phyloP scores from a whole-genome alignment of 2,888 invertebrate genomes.

The Ashinkailepas kermadecensis region DNA sequence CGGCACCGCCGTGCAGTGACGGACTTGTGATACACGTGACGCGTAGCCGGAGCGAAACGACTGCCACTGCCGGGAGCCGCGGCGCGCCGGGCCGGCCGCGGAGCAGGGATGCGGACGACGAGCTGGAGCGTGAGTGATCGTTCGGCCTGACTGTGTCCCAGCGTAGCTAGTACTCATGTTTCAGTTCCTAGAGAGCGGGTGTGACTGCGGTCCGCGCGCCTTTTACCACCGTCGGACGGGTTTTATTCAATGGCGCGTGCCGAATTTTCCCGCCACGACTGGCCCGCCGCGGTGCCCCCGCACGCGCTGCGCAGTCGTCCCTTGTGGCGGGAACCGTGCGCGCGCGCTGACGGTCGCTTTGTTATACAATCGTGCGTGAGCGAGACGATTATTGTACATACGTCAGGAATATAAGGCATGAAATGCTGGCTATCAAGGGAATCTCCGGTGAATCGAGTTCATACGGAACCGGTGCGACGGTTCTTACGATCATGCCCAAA shows the following conservation, averaged over 20 bases:
- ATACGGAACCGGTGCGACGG: no score
- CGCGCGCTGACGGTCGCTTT: not conserved
- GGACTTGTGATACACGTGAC: not conserved
- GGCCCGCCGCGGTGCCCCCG: not conserved
- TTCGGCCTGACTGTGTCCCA: not conserved
- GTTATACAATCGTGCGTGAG: not conserved
- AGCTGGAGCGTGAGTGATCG: not conserved
- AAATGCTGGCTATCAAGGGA: not conserved
- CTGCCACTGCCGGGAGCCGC: not conserved
- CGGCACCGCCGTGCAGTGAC: not conserved
- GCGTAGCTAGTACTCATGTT: constrained; percentile 14
- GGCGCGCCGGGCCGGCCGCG: not conserved
- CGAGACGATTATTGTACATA: constrained; percentile 11
- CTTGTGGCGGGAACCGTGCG: not conserved
- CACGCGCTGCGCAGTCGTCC: not conserved
- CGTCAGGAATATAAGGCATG: constrained; percentile 9
- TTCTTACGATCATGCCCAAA: no score
- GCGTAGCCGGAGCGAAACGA: not conserved
- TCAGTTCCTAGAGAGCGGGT: constrained; percentile 13
- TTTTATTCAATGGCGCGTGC: not conserved
- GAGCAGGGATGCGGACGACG: not conserved
- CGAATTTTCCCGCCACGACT: not conserved
- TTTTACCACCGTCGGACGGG: not conserved
- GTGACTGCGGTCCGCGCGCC: not conserved
- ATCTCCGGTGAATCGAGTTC: not conserved